These are phyloP conservation scores for Monomorium pharaonis DNA, from an alignment of 1,140 invertebrate species.

Conservation along the genomic window DNA sequence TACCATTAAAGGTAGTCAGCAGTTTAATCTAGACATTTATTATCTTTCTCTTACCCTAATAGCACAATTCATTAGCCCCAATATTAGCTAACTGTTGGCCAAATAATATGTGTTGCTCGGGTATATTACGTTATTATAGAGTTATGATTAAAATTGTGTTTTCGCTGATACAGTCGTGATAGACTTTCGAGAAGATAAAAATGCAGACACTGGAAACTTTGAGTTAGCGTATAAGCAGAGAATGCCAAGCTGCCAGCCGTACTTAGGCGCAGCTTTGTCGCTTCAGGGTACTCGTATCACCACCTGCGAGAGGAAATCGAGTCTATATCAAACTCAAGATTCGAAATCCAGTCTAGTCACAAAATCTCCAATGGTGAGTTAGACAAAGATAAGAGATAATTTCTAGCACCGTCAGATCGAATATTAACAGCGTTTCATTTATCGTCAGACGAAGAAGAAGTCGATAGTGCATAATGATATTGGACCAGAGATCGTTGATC, in stretches of 20 bases:
- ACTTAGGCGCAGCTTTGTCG: constrained; percentile 91
- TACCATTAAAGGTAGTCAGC: constrained; percentile 92
- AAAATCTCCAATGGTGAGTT: constrained; percentile 74
- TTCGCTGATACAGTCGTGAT: constrained; percentile 90
- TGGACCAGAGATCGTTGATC: constrained; percentile 86
- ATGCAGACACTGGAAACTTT: constrained; percentile 94
- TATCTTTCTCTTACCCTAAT: neutral
- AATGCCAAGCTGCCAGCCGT: constrained; percentile 91
- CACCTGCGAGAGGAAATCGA: constrained; percentile 72
- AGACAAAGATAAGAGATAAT: neutral
- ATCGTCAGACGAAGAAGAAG: constrained; percentile 60
- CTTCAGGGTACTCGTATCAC: constrained; percentile 88
- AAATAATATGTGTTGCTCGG: no score
- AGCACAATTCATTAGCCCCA: no score
- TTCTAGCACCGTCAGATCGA: neutral
- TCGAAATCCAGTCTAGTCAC: constrained; percentile 65
- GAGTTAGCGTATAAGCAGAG: constrained; percentile 93
- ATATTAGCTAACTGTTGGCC: no score
- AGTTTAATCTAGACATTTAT: neutral
- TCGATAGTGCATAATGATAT: constrained; percentile 78
- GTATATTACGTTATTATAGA: neutral
- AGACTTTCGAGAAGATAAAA: constrained; percentile 91
- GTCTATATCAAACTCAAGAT: constrained; percentile 67
- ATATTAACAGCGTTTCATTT: neutral
- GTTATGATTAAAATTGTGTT: neutral